A percentile compares a stretch with the other conserved stretches of the same genome.
Conservation (phyloP, 2,113 vertebrate genomes). For the Siniperca knerii region DNA sequence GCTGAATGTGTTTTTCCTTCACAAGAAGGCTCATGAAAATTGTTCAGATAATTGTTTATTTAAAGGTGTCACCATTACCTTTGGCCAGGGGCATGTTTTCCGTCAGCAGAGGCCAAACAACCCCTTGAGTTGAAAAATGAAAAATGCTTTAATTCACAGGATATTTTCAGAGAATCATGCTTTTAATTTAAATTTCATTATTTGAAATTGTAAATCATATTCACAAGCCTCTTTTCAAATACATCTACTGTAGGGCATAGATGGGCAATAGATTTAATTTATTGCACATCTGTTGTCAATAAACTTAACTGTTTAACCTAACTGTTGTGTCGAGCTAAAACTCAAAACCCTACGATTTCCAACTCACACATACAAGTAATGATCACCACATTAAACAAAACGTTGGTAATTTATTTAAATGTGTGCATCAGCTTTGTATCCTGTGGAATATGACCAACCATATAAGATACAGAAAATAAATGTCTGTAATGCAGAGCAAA, state of each 20-base stretch:
- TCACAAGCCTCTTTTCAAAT: background rate
- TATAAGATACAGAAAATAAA: too few relatives aligned
- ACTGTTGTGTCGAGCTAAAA: too few relatives aligned
- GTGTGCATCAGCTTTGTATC: too few relatives aligned
- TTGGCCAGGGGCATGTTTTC: slow-evolving; percentile 35
- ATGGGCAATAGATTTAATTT: background rate
- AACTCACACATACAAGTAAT: too few relatives aligned
- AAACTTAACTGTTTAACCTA: too few relatives aligned
- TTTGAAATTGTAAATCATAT: slow-evolving; percentile 6
- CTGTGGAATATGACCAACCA: too few relatives aligned
- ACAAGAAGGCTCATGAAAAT: background rate
- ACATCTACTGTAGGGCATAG: background rate
- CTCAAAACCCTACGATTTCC: too few relatives aligned
- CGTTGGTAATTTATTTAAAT: too few relatives aligned
- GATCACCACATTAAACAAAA: too few relatives aligned
- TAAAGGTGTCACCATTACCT: slow-evolving; percentile 34
- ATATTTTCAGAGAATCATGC: background rate
- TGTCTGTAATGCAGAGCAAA: too few relatives aligned
- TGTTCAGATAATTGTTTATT: slow-evolving; percentile 48
- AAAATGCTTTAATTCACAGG: slow-evolving; percentile 12
- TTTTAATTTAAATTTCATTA: slow-evolving; percentile 17
- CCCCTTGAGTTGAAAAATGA: slow-evolving; percentile 24
- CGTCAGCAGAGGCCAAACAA: slow-evolving; percentile 18
- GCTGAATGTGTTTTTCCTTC: slow-evolving; percentile 26
- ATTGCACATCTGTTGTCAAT: background rate